phyloP scores from a whole-genome alignment of 2,888 invertebrate species.

The Globia sparganii region DNA sequence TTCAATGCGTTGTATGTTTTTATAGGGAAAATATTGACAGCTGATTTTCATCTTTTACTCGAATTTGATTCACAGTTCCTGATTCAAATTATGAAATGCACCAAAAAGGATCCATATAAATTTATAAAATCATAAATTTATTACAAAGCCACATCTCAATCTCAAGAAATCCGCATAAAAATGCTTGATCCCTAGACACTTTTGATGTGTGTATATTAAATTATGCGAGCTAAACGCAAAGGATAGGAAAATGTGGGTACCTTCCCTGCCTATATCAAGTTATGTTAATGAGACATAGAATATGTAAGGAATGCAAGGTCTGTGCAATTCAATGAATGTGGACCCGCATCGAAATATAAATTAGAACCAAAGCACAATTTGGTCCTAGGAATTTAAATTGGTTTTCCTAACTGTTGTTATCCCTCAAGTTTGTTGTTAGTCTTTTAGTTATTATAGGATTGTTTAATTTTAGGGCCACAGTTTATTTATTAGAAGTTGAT shows the following conservation, averaged over 20 bases:
- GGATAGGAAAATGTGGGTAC: not conserved
- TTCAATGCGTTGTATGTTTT: too few relatives aligned
- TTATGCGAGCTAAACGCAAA: not conserved
- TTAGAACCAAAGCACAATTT: conserved; percentile 19
- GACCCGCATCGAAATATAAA: conserved; percentile 30
- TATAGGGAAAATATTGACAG: too few relatives aligned
- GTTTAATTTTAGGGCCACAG: not conserved
- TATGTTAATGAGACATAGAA: conserved; percentile 21
- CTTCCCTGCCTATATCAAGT: not conserved
- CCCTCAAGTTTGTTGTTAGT: not conserved
- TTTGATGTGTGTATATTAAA: too few relatives aligned
- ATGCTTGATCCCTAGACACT: too few relatives aligned
- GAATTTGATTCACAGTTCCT: too few relatives aligned
- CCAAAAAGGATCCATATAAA: too few relatives aligned
- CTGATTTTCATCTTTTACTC: too few relatives aligned
- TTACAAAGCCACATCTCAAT: too few relatives aligned
- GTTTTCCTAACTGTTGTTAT: conserved; percentile 14
- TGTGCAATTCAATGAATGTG: conserved; percentile 25
- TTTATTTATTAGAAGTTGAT: not conserved
- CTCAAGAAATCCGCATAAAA: too few relatives aligned
- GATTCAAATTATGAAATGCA: too few relatives aligned
- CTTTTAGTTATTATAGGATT: conserved; percentile 8
- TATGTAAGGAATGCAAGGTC: conserved; percentile 14
- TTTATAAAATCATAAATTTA: too few relatives aligned
- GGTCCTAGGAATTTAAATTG: conserved; percentile 14